Conservation (phyloP, 2,113 vertebrate species). For the Ranitomeya imitator region DNA sequence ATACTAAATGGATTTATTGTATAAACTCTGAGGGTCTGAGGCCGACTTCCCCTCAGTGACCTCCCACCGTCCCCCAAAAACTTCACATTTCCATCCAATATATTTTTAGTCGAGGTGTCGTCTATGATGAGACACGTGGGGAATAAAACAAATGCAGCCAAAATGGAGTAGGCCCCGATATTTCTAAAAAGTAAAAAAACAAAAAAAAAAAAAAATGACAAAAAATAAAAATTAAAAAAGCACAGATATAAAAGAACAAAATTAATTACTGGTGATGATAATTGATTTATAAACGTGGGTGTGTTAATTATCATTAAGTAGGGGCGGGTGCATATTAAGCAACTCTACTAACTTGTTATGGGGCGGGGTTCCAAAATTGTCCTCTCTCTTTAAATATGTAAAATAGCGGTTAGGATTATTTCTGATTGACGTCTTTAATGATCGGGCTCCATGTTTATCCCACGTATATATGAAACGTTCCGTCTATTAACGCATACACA, state of each 20-base stretch:
- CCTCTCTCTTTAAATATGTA: neutral
- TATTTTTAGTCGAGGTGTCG: neutral
- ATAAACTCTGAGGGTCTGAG: neutral
- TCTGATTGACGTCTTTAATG: neutral
- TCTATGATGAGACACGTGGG: neutral
- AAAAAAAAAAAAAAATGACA: neutral
- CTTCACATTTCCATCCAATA: neutral
- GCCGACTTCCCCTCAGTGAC: neutral
- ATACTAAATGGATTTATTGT: neutral
- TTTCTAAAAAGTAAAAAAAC: neutral
- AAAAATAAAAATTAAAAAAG: neutral
- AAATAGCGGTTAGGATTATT: neutral
- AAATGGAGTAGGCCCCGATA: neutral
- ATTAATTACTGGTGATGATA: neutral
- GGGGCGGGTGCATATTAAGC: neutral
- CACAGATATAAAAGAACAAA: neutral
- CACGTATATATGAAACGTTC: neutral
- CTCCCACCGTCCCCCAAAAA: neutral
- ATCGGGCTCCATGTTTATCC: neutral
- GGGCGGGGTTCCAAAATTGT: neutral
- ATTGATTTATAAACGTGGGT: neutral
- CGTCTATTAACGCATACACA: neutral
- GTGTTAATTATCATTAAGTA: neutral
- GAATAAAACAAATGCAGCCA: neutral
- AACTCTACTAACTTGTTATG: neutral